A percentile compares a stretch with the other conserved stretches of the same genome.
These are phyloP conservation scores for Choreutis nemorana DNA, from an alignment of 2,888 invertebrate species.

Conservation along the genomic window DNA sequence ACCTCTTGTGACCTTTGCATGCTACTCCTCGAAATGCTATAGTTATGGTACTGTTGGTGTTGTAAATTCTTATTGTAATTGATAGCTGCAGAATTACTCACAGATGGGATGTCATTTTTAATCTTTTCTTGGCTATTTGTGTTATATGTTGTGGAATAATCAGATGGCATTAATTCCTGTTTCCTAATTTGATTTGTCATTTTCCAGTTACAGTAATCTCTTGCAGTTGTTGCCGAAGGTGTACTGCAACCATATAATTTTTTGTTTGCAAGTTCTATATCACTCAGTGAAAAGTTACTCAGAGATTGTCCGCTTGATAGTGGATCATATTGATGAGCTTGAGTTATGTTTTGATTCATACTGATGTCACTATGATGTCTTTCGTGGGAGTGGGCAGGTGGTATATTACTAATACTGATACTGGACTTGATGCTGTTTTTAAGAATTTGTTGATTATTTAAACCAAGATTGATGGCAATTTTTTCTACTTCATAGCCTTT, in stretches of 20 bases:
- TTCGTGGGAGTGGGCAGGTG: conserved; percentile 39
- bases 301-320: conserved; percentile 29
- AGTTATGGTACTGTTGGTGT: conserved; percentile 40
- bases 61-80: conserved; percentile 47
- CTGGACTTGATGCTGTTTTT: conserved; percentile 29
- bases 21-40: conserved; percentile 30
- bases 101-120: conserved; percentile 30
- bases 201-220: conserved; percentile 56
- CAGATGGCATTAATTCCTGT: conserved; percentile 41
- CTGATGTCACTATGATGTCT: conserved; percentile 27
- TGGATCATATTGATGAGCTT: conserved; percentile 44
- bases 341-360: conserved; percentile 35
- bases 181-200: conserved; percentile 39
- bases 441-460: conserved; percentile 37
- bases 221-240: conserved; percentile 23
- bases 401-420: conserved; percentile 26
- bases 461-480: conserved; percentile 50
- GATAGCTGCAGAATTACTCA: conserved; percentile 24
- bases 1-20: conserved; percentile 36
- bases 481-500: conserved; percentile 48
- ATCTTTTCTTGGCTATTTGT: conserved; percentile 33
- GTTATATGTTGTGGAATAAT: conserved; percentile 41
- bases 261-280: conserved; percentile 52
- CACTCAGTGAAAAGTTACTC: conserved; percentile 45
- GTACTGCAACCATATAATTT: conserved; percentile 41